Percentiles rank a stretch among this genome's conserved stretches.
Conservation (phyloP, 1,140 invertebrate species). For the Ceratina calcarata region DNA sequence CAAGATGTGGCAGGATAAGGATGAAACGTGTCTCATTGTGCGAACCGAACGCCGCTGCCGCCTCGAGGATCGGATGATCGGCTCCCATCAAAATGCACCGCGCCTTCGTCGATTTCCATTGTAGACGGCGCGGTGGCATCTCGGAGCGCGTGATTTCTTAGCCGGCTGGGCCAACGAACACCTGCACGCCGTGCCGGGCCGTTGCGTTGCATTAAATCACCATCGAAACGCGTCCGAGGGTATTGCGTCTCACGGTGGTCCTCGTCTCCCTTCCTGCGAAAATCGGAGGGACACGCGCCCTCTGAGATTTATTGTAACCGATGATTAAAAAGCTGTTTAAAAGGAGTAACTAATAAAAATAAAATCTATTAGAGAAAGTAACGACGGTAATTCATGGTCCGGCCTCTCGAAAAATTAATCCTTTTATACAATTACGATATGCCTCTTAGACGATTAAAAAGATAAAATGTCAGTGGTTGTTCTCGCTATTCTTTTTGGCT, state of each 20-base stretch:
- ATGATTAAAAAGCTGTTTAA: too few relatives aligned
- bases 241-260: constrained; percentile 52
- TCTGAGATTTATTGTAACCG: constrained; percentile 44
- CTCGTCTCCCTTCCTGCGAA: constrained; percentile 50
- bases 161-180: constrained; percentile 45
- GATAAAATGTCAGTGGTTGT: background rate
- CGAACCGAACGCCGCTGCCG: constrained; percentile 10
- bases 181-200: constrained; percentile 34
- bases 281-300: constrained; percentile 28
- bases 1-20: constrained; percentile 68
- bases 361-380: too few relatives aligned
- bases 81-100: constrained; percentile 63
- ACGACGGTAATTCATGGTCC: too few relatives aligned
- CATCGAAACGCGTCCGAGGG: constrained; percentile 38
- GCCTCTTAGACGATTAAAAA: background rate
- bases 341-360: too few relatives aligned
- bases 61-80: background rate
- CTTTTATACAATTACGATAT: too few relatives aligned
- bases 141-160: constrained; percentile 31
- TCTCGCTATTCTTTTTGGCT: background rate
- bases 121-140: constrained; percentile 12
- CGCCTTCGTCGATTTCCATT: constrained; percentile 54
- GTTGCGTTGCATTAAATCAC: constrained; percentile 58
- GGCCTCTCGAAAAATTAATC: too few relatives aligned
- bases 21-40: constrained; percentile 68